Base-by-base conservation (phyloP, 2,113 vertebrate species). In the Ciconia boyciana region DNA sequence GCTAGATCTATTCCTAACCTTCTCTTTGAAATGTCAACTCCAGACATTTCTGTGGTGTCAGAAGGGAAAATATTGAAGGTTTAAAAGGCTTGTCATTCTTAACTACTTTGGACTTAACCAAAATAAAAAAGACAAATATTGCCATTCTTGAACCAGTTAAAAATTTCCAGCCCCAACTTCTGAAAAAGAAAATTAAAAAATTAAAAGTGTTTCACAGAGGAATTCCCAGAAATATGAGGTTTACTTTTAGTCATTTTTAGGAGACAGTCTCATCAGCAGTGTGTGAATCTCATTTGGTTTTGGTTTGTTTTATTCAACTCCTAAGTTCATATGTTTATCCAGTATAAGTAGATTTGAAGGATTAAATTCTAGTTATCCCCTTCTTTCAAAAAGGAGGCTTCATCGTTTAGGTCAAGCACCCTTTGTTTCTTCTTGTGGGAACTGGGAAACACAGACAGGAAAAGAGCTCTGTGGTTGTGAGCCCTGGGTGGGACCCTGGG, bases 11-110 rank as follows among this genome's bases (percentile, higher is more conserved):
- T 83, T 89, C 89, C 77, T 79, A 91, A 88, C 84, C 85, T 93
- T 94, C 93, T 89, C 52, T 76, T 86, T 69, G 46, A 96, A 97
- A 95, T 95, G 90, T 97, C 95, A 95, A 10, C 20, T 95, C 46
- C 87, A 96, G 88, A 89, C 48, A 51, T 96, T 93, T 92, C 78
- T 78, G n/a, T 90, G 64, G 20, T 96, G 87, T 94, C 61, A 61
- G 58, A 90, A 83, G 41, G 78, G 68, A 94, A 94, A 94, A 95
- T 34, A n/a, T 83, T 95, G 75, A 93, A 54, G 46, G 31, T 88
- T 95, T 96, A 88, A 95, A 93, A 95, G 61, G 51, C 65, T 96
- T 8, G 7, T 96, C 19, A 57, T 79, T 89, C 65, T 81, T 72
- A 91, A 68, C 39, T 80, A 29, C 34, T 54, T 80, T 22, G 84